phyloP scores from a whole-genome alignment of 2,888 invertebrate genomes.

The Pseudoips prasinana region DNA sequence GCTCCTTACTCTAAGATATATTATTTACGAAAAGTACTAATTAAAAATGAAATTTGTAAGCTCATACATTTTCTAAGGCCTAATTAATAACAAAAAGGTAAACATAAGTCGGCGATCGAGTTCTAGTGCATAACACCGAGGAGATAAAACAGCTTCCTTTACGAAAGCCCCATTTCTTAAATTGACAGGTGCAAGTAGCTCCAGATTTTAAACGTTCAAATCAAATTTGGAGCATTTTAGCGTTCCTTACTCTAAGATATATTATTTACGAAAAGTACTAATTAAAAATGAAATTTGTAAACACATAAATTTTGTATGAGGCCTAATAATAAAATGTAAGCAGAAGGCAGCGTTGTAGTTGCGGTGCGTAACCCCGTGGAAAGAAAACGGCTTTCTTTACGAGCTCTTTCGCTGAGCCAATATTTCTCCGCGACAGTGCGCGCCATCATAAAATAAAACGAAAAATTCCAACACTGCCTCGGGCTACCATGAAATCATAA shows the following conservation, averaged over 20 bases:
- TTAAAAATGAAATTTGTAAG: constrained; percentile 36
- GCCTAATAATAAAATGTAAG: constrained; percentile 63
- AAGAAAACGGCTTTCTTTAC: constrained; percentile 79
- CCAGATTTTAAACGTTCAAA: too few species aligned
- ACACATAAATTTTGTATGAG: constrained; percentile 46
- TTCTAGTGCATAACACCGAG: constrained; percentile 75
- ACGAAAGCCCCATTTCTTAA: too few species aligned
- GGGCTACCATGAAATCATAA: constrained; percentile 77
- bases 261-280: too few species aligned
- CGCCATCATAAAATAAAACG: constrained; percentile 81
- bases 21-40: too few species aligned
- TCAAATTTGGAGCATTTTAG: too few species aligned
- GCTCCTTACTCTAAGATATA: too few species aligned
- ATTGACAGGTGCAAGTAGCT: too few species aligned
- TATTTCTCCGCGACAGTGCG: constrained; percentile 81
- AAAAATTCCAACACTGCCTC: constrained; percentile 77
- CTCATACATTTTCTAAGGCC: constrained; percentile 46
- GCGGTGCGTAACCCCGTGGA: constrained; percentile 76
- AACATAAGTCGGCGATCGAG: constrained; percentile 57
- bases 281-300: constrained; percentile 36
- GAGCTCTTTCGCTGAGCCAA: constrained; percentile 81
- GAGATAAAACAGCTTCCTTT: constrained; percentile 78
- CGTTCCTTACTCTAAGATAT: too few species aligned
- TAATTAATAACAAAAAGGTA: constrained; percentile 66
- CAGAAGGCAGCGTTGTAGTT: constrained; percentile 59